These are phyloP conservation scores for Xenus cinereus DNA, from an alignment of 2,113 vertebrate species.

Conservation along the genomic window DNA sequence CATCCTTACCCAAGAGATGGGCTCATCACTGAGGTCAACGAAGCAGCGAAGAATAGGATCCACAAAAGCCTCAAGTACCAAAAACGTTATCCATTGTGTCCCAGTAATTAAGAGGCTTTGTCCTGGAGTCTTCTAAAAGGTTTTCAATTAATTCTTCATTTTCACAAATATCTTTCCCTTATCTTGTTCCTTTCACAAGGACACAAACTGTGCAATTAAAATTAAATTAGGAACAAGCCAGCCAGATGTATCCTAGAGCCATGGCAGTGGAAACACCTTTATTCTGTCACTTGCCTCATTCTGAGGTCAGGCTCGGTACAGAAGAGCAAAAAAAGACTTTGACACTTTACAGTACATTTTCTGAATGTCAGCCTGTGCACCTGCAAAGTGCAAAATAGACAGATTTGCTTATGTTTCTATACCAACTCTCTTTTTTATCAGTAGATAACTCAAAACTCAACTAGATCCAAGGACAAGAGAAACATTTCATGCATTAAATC, in stretches of 20 bases:
- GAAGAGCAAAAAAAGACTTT: neutral
- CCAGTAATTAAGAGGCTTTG: neutral
- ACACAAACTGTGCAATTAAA: neutral
- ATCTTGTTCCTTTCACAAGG: neutral
- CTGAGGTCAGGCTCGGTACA: neutral
- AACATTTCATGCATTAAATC: neutral
- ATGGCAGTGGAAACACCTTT: neutral
- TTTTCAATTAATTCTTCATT: slow-evolving; percentile 14
- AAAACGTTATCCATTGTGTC: neutral
- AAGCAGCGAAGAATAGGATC: neutral
- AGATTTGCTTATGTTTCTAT: neutral
- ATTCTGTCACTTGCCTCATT: neutral
- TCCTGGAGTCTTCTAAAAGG: neutral
- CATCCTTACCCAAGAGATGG: neutral
- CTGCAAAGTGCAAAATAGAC: neutral
- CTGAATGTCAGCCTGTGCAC: neutral
- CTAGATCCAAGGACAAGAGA: neutral
- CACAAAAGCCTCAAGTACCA: neutral
- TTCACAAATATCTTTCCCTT: neutral
- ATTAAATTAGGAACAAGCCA: neutral
- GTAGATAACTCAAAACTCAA: neutral
- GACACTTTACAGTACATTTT: neutral
- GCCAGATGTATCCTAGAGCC: neutral
- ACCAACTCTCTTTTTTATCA: neutral
- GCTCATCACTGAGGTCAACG: neutral